These are phyloP conservation scores for Microtus pennsylvanicus DNA, from an alignment of 2,113 vertebrate genomes.

Conservation along the genomic window DNA sequence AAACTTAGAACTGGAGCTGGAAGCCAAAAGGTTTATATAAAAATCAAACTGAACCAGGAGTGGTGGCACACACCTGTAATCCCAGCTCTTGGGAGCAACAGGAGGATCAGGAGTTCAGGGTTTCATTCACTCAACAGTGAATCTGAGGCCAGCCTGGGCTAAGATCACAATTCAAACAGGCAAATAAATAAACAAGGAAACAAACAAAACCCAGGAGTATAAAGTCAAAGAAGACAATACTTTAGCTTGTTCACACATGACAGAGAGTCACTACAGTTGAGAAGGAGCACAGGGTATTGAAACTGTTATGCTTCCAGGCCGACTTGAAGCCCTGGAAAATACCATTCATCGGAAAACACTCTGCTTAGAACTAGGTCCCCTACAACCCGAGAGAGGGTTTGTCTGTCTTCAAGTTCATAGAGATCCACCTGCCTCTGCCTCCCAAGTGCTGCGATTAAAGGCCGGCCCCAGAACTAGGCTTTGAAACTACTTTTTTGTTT, in stretches of 20 bases:
- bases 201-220: not conserved
- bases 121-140: not conserved
- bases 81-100: not conserved
- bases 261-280: not conserved
- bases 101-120: not conserved
- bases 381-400: not conserved
- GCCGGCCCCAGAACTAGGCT: too few species aligned
- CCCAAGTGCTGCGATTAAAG: not conserved
- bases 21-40: not conserved
- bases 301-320: not conserved
- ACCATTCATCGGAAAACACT: not conserved
- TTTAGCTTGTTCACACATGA: not conserved
- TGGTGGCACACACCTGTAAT: not conserved
- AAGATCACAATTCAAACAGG: not conserved
- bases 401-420: not conserved
- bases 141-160: not conserved
- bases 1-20: not conserved
- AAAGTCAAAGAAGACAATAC: not conserved
- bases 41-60: not conserved
- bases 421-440: not conserved
- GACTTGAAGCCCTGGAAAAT: not conserved
- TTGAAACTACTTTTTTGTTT: not conserved
- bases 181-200: not conserved
- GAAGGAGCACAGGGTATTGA: not conserved
- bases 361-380: not conserved